A percentile compares a stretch with the other conserved stretches of the same genome.
These are phyloP conservation scores for Heliconius congener DNA, from an alignment of 1,140 invertebrate species.

Conservation along the genomic window DNA sequence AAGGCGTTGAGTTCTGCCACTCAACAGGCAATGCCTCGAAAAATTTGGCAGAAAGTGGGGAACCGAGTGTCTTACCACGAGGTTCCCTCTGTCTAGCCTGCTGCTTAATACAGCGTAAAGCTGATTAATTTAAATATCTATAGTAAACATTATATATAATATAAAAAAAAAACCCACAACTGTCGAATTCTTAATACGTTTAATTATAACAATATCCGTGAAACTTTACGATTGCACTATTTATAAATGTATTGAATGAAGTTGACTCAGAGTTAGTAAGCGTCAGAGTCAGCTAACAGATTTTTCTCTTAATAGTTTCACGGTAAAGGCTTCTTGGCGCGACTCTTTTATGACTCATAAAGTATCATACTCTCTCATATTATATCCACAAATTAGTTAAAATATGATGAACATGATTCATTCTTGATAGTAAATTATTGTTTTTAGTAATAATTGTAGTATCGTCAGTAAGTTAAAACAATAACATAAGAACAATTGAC, in stretches of 20 bases:
- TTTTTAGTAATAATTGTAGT: background rate
- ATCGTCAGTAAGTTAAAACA: background rate
- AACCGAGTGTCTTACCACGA: no score
- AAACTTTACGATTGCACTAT: background rate
- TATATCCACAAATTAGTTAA: background rate
- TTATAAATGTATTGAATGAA: slow-evolving; percentile 34
- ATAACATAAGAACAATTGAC: background rate
- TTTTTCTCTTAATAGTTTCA: slow-evolving; percentile 30
- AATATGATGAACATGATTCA: background rate
- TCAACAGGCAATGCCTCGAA: no score
- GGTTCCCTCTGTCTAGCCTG: no score
- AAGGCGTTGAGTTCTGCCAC: no score
- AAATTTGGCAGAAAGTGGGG: no score
- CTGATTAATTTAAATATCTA: no score
- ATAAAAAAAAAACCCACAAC: background rate
- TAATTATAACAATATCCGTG: background rate
- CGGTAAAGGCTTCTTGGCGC: slow-evolving; percentile 24
- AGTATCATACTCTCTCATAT: background rate
- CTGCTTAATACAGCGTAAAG: no score
- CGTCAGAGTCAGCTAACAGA: slow-evolving; percentile 21
- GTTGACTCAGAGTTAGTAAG: slow-evolving; percentile 34
- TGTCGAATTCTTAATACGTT: background rate
- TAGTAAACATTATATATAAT: no score
- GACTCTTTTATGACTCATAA: slow-evolving; percentile 8
- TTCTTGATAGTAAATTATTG: background rate